Base-by-base conservation (phyloP, 2,797 vertebrate genomes). In the Rhadinocentrus ornatus region DNA sequence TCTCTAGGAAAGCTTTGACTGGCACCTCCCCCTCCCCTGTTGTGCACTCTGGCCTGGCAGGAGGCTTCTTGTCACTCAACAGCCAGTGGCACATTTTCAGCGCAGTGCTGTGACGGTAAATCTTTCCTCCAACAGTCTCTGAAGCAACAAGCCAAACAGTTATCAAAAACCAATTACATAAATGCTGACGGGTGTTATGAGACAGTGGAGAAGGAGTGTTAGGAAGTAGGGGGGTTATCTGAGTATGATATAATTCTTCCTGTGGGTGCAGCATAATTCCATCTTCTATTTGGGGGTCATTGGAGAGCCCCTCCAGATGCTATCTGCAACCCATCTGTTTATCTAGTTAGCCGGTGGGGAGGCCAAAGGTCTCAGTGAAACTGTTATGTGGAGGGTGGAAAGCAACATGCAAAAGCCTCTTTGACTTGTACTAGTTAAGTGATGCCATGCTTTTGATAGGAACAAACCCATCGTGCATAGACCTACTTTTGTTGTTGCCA, bases 241-340 rank as follows among this genome's bases (percentile, higher is more conserved):
- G 69, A 80, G 77, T 81, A 71, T 86, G 77, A 88, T 82, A 62
- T 89, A 80, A 88, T 82, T 84, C 46, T 84, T 84, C 88, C 81
- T 29, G 59, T 66, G 77, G 88, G 75, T 77, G 69, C 71, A 29
- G 65, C 6, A 22, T 89, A 83, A 90, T 85, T 81, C 79, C 71
- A 78, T 87, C 85, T 78, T 62, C 66, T 82, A 55, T 84, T 79
- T 77, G 48, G 54, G 75, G 86, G 88, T 90, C 86, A 85, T 78
- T 71, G 75, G 85, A 88, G 82, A 91, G 62, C 77, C 86, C 82
- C 80, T 84, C 83, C 85, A 89, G 86, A 85, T 85, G 86, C 79
- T 86, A 12, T 37, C 73, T 72, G 54, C 15, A 46, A 54, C 69
- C 78, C 76, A 78, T 86, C 82, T 89, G 83, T 84, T 89, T 80